Evolutionary conservation across 92 coral and sea anemone species (phyloP).

Genomic region (Porites cylindrica): DNA sequence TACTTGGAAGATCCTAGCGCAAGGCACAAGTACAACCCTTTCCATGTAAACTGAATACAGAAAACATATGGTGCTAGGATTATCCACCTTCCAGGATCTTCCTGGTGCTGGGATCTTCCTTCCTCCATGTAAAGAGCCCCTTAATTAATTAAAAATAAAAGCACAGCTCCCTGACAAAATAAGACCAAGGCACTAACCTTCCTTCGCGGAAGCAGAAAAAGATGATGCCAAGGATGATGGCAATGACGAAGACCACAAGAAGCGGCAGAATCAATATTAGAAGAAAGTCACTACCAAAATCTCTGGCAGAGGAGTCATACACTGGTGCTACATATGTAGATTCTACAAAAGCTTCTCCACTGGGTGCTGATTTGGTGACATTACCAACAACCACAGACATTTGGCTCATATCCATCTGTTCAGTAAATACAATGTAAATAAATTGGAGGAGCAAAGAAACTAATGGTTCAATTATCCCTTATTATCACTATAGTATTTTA

Average conservation of each 20-base stretch:
- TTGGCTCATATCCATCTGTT: slow-evolving; percentile 31
- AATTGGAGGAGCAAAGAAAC: not conserved
- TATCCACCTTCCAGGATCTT: too few relatives aligned
- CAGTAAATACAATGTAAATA: not conserved
- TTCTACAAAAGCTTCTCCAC: slow-evolving; percentile 50
- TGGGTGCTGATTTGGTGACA: slow-evolving; percentile 5
- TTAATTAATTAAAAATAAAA: too few relatives aligned
- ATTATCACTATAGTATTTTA: too few relatives aligned
- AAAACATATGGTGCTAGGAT: too few relatives aligned
- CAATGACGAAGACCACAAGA: slow-evolving; percentile 65
- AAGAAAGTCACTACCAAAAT: slow-evolving; percentile 72
- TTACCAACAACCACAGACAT: not conserved
- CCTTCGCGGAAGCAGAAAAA: slow-evolving; percentile 89
- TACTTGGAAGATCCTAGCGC: too few relatives aligned
- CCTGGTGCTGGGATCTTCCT: too few relatives aligned
- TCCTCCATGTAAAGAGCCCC: too few relatives aligned
- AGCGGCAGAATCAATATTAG: slow-evolving; percentile 77
- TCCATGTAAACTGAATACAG: too few relatives aligned
- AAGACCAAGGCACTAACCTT: slow-evolving; percentile 59
- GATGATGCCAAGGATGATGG: slow-evolving; percentile 70
- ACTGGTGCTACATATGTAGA: slow-evolving; percentile 77
- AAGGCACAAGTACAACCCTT: too few relatives aligned
- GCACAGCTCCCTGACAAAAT: not conserved
- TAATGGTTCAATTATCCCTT: not conserved
- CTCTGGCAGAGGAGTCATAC: slow-evolving; percentile 72